Evolutionary conservation across 2,888 invertebrate species (phyloP), one percentile per base, ranked within the genome.

Genomic region (Nyleta sp.): DNA sequence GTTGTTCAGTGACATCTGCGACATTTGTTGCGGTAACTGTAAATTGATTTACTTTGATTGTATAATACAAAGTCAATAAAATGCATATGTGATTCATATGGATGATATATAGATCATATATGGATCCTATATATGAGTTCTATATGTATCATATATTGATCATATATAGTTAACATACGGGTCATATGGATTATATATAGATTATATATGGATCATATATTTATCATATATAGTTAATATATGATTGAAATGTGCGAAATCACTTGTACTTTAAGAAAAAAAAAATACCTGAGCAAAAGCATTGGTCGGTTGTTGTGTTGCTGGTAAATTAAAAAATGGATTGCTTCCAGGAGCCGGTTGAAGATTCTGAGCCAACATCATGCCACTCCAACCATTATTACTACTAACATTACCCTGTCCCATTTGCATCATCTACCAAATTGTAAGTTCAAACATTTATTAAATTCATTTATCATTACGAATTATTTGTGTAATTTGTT

Each of bases 1-100:
- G 42, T 87, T 84, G 72, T 40, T 40, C 17, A 92, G 83, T 57
- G 91, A 91, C 86, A 92, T 87, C 85, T 91, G 92, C 15, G 91
- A 89, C 89, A 92, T 92, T 85, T 92, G 92, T 84, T 92, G 92
- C 42, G 91, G 91, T 78, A 92, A 82, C 90, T 91, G 79, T 24
- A 85, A 84, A 8, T 40, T 73, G 62, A 38, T 38, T 38, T 3
- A 38, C 3, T 38, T 11, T 10, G n/a, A 28, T n/a, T n/a, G n/a
- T n/a, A n/a, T n/a, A n/a, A n/a, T n/a, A n/a, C n/a, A n/a, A n/a
- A n/a, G n/a, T n/a, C n/a, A n/a, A n/a, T n/a, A n/a, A n/a, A n/a
- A n/a, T n/a, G n/a, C n/a, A n/a, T n/a, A n/a, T n/a, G n/a, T n/a
- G n/a, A n/a, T n/a, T n/a, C n/a, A n/a, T n/a, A n/a, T n/a, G n/a